phyloP scores from a whole-genome alignment of 2,797 vertebrate species.

The Scarus forsteni region DNA sequence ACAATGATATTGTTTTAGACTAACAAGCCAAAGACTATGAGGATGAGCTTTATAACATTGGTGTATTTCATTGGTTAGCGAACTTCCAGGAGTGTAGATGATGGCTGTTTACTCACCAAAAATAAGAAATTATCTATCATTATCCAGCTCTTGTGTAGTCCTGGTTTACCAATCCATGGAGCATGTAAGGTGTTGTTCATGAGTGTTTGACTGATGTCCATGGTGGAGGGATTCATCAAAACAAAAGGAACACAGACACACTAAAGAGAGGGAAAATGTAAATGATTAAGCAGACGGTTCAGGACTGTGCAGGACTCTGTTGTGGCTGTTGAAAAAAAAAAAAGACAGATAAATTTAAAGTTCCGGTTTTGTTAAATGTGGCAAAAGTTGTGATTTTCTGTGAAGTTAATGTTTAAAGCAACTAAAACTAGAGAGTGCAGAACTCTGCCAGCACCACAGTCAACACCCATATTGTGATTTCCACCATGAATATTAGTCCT shows the following conservation, averaged over 20 bases:
- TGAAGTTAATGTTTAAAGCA: too few species aligned
- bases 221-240: slow-evolving; percentile 63
- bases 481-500: too few species aligned
- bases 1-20: too few species aligned
- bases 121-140: slow-evolving; percentile 72
- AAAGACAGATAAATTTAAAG: background rate
- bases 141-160: slow-evolving; percentile 54
- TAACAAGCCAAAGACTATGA: too few species aligned
- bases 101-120: slow-evolving; percentile 44
- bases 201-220: slow-evolving; percentile 75
- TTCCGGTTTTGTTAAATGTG: too few species aligned
- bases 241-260: slow-evolving; percentile 77
- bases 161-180: slow-evolving; percentile 77
- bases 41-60: background rate
- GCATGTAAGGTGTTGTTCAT: slow-evolving; percentile 67
- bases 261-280: slow-evolving; percentile 20
- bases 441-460: too few species aligned
- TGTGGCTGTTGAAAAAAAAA: background rate
- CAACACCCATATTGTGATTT: too few species aligned
- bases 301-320: too few species aligned
- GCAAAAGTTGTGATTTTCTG: too few species aligned
- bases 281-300: background rate
- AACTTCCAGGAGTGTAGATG: slow-evolving; percentile 42
- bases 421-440: too few species aligned
- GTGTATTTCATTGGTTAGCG: too few species aligned